Conservation (phyloP, 2,888 invertebrate genomes). For the Myathropa florea region DNA sequence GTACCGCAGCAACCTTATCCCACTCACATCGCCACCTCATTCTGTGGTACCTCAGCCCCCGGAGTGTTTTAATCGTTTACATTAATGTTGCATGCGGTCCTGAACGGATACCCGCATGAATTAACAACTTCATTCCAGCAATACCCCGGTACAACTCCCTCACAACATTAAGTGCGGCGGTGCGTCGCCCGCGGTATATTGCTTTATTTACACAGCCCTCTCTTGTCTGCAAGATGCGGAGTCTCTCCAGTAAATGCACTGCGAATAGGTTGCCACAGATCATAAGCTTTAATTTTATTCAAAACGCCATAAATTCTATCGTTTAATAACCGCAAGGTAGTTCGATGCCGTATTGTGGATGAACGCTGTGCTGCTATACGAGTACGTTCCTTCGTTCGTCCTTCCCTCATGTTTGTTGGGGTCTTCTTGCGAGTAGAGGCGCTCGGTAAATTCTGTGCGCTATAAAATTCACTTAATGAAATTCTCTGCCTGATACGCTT, state of each 20-base stretch:
- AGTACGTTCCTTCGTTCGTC: background rate
- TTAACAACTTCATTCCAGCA: background rate
- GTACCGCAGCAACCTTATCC: background rate
- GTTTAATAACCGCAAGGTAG: slow-evolving; percentile 55
- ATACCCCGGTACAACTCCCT: background rate
- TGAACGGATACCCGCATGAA: background rate
- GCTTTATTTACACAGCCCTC: slow-evolving; percentile 14
- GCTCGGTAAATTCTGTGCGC: slow-evolving; percentile 18
- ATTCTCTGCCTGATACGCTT: slow-evolving; percentile 30
- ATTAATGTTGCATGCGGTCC: slow-evolving; percentile 41
- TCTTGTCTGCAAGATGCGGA: background rate
- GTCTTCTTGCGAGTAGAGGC: background rate
- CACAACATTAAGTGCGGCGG: background rate
- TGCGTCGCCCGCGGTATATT: slow-evolving; percentile 6
- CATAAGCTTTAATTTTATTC: slow-evolving; percentile 54
- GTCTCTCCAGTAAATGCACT: slow-evolving; percentile 5
- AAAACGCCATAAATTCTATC: slow-evolving; percentile 54
- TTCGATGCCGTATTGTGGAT: slow-evolving; percentile 6
- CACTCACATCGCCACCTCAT: background rate
- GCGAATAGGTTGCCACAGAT: slow-evolving; percentile 27
- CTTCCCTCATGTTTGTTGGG: background rate
- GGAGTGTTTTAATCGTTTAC: slow-evolving; percentile 42
- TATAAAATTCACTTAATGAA: slow-evolving; percentile 53
- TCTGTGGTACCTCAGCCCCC: background rate
- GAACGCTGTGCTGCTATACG: background rate